Conservation (phyloP, 2,113 vertebrate species). For the Sinocyclocheilus rhinocerous region DNA sequence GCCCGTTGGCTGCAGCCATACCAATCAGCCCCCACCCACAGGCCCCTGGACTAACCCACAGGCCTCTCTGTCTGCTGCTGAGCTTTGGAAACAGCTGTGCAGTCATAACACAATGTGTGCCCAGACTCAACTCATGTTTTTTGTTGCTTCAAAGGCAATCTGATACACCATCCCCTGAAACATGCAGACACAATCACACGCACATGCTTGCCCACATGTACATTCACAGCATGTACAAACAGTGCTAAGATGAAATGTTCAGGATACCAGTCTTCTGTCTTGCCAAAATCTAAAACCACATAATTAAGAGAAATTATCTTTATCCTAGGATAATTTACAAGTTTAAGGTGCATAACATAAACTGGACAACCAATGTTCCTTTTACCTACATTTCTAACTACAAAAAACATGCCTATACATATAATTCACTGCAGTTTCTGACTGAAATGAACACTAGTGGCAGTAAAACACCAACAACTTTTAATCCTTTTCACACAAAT, state of each 20-base stretch:
- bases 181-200: slow-evolving; percentile 44
- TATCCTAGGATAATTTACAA: neutral
- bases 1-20: neutral
- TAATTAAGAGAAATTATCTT: neutral
- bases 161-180: slow-evolving; percentile 51
- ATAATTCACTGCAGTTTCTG: neutral
- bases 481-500: neutral
- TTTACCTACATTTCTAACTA: neutral
- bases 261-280: neutral
- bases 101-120: slow-evolving; percentile 61
- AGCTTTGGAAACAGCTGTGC: slow-evolving; percentile 60
- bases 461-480: neutral
- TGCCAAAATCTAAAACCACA: slow-evolving; percentile 3
- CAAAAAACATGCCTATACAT: neutral
- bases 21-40: slow-evolving; percentile 6
- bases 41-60: slow-evolving; percentile 46
- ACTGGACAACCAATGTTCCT: neutral
- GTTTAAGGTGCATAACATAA: neutral
- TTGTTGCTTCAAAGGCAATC: slow-evolving; percentile 61
- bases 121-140: slow-evolving; percentile 58
- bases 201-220: slow-evolving; percentile 31
- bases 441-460: neutral
- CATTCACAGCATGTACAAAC: neutral
- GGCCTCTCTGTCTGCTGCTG: slow-evolving; percentile 52
- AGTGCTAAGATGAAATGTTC: slow-evolving; percentile 9